Base-by-base conservation (phyloP, 2,113 vertebrate genomes). In the Oreochromis spilurus region DNA sequence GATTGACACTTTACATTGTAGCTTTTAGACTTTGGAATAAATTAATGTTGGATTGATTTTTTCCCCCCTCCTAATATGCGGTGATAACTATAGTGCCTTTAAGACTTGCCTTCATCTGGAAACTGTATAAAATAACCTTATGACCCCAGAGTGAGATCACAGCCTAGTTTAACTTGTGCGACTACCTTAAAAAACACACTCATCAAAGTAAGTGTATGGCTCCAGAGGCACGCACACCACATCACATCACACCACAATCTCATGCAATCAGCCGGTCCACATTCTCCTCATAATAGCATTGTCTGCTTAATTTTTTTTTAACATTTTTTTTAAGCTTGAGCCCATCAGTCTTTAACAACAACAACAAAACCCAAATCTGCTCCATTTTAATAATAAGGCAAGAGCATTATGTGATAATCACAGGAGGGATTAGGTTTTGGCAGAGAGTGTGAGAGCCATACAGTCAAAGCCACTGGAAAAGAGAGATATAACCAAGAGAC, bases 331-430 rank as follows among this genome's bases (percentile, higher is more conserved):
- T 34, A 88, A 87, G 54, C 87, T 84, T 75, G 52, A 83, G 84
- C 50, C 90, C 87, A 90, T 92, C 84, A 85, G 82, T 91, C 83
- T 92, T 95, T 88, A 87, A 88, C 83, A 93, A 94, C 82, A 93
- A 91, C 82, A 93, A 91, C 87, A 91, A 88, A 93, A 90, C 70
- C 67, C 81, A 94, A 94, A 96, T 94, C 92, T 93, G 89, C 90
- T 89, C 91, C 88, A 93, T 94, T 95, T 94, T 95, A 88, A 95
- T 94, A 93, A 94, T 92, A 94, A 95, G 89, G 92, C 93, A 83
- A 84, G 89, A 91, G 93, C 88, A 93, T 93, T 93, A 94, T 90
- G 90, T 88, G 94, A 95, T 96, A 93, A 95, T 94, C 90, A 93
- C 62, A 87, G 88, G 13, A 43, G 86, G 93, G 93, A 95, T 95